These are phyloP conservation scores for Rousettus madagascariensis DNA, from an alignment of 2,797 vertebrate genomes.

Conservation along the genomic window DNA sequence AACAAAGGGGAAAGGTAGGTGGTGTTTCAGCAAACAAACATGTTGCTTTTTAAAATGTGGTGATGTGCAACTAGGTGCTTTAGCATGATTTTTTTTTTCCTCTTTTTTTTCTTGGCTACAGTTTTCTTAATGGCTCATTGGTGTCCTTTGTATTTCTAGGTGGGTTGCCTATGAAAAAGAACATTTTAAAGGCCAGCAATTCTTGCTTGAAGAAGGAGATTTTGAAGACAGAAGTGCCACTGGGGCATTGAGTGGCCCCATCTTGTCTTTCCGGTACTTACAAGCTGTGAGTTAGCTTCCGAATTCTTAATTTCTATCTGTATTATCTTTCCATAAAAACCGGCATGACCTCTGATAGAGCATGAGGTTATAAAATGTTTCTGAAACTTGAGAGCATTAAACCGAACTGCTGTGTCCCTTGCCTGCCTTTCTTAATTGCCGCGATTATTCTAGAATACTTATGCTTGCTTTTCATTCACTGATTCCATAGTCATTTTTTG, in stretches of 20 bases:
- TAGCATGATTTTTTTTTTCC: conserved; percentile 7
- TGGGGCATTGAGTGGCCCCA: conserved; percentile 74
- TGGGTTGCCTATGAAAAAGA: conserved; percentile 91
- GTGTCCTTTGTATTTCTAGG: conserved; percentile 79
- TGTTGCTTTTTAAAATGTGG: conserved; percentile 37
- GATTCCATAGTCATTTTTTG: not conserved
- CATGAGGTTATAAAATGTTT: not conserved
- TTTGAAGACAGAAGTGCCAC: conserved; percentile 84
- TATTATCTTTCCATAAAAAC: conserved; percentile 18
- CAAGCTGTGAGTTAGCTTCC: conserved; percentile 87
- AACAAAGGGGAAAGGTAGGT: too few species aligned
- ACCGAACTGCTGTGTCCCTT: not conserved
- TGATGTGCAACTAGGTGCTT: not conserved
- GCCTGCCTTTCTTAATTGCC: not conserved
- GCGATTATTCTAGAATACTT: not conserved
- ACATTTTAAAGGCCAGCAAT: conserved; percentile 88
- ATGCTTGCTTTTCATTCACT: not conserved
- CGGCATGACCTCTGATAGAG: not conserved
- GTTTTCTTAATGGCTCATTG: conserved; percentile 52
- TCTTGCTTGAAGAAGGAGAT: conserved; percentile 90
- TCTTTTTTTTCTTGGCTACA: not conserved
- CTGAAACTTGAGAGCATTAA: not conserved
- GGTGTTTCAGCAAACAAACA: too few species aligned
- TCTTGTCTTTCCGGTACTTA: conserved; percentile 89
- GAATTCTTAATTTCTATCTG: not conserved